These are phyloP conservation scores for Serinus canaria DNA, from an alignment of 2,113 vertebrate genomes.

Conservation along the genomic window DNA sequence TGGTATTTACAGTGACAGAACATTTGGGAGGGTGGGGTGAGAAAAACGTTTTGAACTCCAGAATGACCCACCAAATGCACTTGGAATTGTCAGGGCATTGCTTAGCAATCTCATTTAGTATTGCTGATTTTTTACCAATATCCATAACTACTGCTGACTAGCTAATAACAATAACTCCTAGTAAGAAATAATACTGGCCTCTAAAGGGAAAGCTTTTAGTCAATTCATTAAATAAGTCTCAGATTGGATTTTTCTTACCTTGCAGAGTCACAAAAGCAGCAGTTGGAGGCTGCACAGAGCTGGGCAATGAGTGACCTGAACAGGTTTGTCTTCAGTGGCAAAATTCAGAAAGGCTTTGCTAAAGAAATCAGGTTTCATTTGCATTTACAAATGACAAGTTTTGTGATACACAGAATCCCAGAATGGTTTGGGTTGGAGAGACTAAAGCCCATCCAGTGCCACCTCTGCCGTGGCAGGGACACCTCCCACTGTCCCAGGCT, in stretches of 20 bases:
- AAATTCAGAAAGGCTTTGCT: neutral
- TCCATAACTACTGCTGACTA: neutral
- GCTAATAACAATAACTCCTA: too few species aligned
- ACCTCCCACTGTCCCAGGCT: rapidly evolving
- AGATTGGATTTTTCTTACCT: neutral
- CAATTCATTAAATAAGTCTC: neutral
- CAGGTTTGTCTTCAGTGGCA: neutral
- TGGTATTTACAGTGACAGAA: neutral
- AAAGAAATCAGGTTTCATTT: neutral
- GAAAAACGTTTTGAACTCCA: neutral
- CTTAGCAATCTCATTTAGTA: neutral
- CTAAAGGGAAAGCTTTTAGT: neutral
- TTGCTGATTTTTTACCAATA: neutral
- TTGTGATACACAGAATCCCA: neutral
- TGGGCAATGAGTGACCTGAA: rapidly evolving
- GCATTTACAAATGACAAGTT: neutral
- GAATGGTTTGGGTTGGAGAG: neutral
- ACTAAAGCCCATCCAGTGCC: rapidly evolving
- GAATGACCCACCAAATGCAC: neutral
- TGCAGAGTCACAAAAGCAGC: neutral
- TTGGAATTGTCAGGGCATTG: neutral
- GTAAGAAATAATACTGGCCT: neutral
- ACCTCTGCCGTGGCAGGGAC: neutral
- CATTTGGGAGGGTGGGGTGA: neutral
- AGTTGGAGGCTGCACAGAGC: neutral